Conservation (phyloP, 1,140 invertebrate species). For the Araneus ventricosus region DNA sequence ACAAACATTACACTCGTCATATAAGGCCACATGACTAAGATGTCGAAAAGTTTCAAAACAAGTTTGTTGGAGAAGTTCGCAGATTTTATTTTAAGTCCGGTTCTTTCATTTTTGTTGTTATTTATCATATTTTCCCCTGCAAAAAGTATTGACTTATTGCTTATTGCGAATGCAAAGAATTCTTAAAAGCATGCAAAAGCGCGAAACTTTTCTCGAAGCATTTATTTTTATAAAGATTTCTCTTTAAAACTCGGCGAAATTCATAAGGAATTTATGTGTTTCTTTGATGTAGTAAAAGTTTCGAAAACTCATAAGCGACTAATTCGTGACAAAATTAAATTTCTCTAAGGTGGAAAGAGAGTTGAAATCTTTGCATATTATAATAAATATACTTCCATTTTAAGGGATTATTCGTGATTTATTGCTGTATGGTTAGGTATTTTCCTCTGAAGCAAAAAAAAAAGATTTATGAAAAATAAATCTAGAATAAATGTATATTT, state of each 20-base stretch:
- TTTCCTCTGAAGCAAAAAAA: too few species aligned
- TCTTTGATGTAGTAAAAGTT: not conserved
- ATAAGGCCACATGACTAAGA: not conserved
- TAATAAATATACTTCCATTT: too few species aligned
- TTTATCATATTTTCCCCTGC: not conserved
- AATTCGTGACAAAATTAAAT: not conserved
- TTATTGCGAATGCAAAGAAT: not conserved
- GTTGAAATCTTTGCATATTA: not conserved
- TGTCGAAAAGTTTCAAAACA: slow-evolving; percentile 29
- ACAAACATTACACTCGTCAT: slow-evolving; percentile 48
- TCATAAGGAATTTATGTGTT: not conserved
- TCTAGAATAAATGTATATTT: too few species aligned
- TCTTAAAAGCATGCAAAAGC: not conserved
- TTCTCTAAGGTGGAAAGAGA: not conserved
- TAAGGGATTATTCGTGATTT: too few species aligned
- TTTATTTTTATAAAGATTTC: not conserved
- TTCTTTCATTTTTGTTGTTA: not conserved
- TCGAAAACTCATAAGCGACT: not conserved
- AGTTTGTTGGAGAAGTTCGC: slow-evolving; percentile 1
- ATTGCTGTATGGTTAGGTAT: too few species aligned
- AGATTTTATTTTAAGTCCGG: not conserved
- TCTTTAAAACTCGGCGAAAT: not conserved
- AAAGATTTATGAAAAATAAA: too few species aligned
- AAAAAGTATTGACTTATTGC: slow-evolving; percentile 34
- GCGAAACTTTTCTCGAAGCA: not conserved